These are phyloP conservation scores for Cheilosia impressa DNA, from an alignment of 2,888 invertebrate genomes.

Conservation along the genomic window DNA sequence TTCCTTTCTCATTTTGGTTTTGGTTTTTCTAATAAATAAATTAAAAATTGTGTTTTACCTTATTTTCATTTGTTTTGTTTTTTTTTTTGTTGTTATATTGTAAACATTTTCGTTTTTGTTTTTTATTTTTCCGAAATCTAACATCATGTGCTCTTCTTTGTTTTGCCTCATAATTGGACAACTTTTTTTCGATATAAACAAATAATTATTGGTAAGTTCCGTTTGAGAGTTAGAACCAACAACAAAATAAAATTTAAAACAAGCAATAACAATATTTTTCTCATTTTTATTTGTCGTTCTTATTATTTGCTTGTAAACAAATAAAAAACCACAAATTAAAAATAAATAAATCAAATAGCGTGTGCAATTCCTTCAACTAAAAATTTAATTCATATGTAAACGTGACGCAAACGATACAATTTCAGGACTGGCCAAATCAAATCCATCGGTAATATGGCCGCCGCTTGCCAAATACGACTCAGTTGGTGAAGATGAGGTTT, in stretches of 20 bases:
- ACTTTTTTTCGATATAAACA: constrained; percentile 75
- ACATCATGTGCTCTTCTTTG: constrained; percentile 79
- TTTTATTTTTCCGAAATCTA: constrained; percentile 77
- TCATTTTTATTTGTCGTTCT: constrained; percentile 70
- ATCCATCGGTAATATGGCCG: constrained; percentile 85
- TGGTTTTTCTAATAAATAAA: constrained; percentile 53
- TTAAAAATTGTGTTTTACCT: constrained; percentile 7
- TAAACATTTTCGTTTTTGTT: constrained; percentile 68
- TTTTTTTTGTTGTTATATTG: constrained; percentile 54
- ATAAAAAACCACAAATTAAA: constrained; percentile 48
- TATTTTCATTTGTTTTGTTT: constrained; percentile 43
- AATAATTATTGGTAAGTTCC: constrained; percentile 76
- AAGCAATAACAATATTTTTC: constrained; percentile 55
- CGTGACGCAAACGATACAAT: constrained; percentile 64
- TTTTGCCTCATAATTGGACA: constrained; percentile 79
- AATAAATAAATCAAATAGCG: constrained; percentile 7
- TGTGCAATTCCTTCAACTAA: not conserved
- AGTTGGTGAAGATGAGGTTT: constrained; percentile 96
- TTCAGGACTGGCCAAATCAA: constrained; percentile 91
- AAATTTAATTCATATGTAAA: not conserved
- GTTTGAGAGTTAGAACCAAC: constrained; percentile 72
- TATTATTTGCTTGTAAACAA: constrained; percentile 69
- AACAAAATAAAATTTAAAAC: constrained; percentile 69
- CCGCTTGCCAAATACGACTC: constrained; percentile 86
- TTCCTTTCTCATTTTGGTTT: constrained; percentile 48